Evolutionary conservation across 2,888 invertebrate genomes (phyloP).

Genomic region (Xylota segnis): DNA sequence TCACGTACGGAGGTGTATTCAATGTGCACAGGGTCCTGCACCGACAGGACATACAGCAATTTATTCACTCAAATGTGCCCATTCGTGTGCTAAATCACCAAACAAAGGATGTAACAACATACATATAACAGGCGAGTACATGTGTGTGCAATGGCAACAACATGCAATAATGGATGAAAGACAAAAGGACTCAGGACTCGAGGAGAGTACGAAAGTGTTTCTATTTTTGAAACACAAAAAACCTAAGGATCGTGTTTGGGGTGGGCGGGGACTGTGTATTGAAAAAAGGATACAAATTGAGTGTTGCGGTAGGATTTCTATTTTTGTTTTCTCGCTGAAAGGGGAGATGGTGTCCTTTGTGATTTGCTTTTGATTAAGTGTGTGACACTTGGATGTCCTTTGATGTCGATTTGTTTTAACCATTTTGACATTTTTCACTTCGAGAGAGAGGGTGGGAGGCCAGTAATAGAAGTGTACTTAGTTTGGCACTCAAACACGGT

Average conservation of each 20-base stretch:
- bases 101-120: constrained; percentile 48
- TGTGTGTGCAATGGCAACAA: constrained; percentile 26
- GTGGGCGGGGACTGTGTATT: neutral
- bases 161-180: constrained; percentile 34
- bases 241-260: too few relatives aligned
- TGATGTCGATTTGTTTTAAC: neutral
- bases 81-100: constrained; percentile 46
- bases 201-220: neutral
- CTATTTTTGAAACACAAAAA: constrained; percentile 14
- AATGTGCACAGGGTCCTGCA: neutral
- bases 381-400: neutral
- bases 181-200: constrained; percentile 25
- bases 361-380: constrained; percentile 2
- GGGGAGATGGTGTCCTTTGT: neutral
- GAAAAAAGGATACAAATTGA: constrained; percentile 15
- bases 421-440: neutral
- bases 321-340: constrained; percentile 22
- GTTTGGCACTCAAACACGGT: too few relatives aligned
- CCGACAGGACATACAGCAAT: constrained; percentile 38
- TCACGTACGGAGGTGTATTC: constrained; percentile 37
- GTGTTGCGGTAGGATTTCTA: constrained; percentile 47
- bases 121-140: constrained; percentile 27
- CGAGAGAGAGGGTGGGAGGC: neutral
- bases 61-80: constrained; percentile 47
- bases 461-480: neutral